Conservation (phyloP, 2,113 vertebrate species). For the Prunella himalayana region DNA sequence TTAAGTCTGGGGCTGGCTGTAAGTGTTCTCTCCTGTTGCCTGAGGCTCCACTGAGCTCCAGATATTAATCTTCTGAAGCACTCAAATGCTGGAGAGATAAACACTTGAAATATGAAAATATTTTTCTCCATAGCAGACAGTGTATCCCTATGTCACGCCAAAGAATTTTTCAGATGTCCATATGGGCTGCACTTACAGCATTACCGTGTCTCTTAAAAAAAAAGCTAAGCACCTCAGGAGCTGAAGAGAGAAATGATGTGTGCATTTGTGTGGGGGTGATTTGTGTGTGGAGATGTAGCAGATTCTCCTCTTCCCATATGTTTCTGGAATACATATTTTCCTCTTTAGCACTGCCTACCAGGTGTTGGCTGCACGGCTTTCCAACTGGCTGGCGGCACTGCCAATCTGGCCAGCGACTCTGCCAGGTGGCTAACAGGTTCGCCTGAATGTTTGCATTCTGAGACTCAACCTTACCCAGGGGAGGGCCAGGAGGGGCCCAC, state of each 20-base stretch:
- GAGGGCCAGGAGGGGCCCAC: not conserved
- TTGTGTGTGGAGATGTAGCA: constrained; percentile 51
- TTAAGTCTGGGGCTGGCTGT: constrained; percentile 60
- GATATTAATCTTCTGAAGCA: constrained; percentile 77
- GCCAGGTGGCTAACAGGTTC: constrained; percentile 58
- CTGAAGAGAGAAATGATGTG: constrained; percentile 22
- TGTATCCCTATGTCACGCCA: constrained; percentile 43
- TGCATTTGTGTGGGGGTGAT: constrained; percentile 39
- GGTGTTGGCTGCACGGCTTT: constrained; percentile 48
- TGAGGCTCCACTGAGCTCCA: constrained; percentile 61
- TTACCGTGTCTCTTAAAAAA: not conserved
- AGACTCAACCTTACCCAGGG: not conserved
- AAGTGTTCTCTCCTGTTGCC: constrained; percentile 73
- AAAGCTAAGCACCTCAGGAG: not conserved
- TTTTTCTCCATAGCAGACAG: constrained; percentile 65
- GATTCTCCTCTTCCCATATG: constrained; percentile 55
- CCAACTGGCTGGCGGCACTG: constrained; percentile 35
- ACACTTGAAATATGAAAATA: constrained; percentile 81
- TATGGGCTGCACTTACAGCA: not conserved
- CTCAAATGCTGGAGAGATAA: constrained; percentile 78
- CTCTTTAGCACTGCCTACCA: constrained; percentile 63
- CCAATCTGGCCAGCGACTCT: constrained; percentile 44
- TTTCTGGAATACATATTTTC: constrained; percentile 59
- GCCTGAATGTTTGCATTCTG: not conserved
- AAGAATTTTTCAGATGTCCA: constrained; percentile 45